phyloP scores from a whole-genome alignment of 1,140 invertebrate genomes.

The Melitaea cinxia region DNA sequence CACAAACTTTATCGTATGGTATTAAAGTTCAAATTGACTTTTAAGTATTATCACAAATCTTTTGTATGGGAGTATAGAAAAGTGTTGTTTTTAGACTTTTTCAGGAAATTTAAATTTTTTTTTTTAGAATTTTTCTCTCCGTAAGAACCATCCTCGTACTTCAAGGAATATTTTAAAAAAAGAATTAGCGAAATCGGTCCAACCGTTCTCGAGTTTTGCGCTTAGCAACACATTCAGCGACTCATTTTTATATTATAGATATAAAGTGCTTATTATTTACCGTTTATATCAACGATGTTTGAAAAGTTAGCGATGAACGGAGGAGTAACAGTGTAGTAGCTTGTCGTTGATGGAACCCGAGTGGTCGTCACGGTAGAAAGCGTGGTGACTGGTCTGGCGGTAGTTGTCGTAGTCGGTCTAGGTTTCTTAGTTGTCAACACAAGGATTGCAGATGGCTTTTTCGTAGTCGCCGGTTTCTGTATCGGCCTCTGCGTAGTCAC shows the following conservation, averaged over 20 bases:
- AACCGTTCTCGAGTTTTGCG: too few relatives aligned
- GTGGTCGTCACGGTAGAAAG: slow-evolving; percentile 48
- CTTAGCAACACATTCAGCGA: too few relatives aligned
- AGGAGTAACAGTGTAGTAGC: slow-evolving; percentile 65
- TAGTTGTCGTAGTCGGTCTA: slow-evolving; percentile 59
- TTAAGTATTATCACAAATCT: too few relatives aligned
- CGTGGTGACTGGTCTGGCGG: slow-evolving; percentile 58
- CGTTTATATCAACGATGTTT: slow-evolving; percentile 73
- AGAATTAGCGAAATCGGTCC: too few relatives aligned
- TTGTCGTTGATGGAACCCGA: slow-evolving; percentile 48
- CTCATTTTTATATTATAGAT: neutral
- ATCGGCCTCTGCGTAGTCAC: slow-evolving; percentile 73
- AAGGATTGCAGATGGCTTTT: slow-evolving; percentile 74
- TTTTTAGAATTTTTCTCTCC: too few relatives aligned
- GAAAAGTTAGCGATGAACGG: slow-evolving; percentile 70
- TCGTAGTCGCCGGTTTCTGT: slow-evolving; percentile 58
- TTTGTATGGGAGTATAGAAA: too few relatives aligned
- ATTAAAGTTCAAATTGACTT: too few relatives aligned
- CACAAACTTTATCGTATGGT: too few relatives aligned
- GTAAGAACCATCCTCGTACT: too few relatives aligned
- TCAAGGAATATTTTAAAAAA: too few relatives aligned
- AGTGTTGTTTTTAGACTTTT: too few relatives aligned
- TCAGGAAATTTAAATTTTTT: too few relatives aligned
- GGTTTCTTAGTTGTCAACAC: slow-evolving; percentile 68
- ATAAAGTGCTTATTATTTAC: slow-evolving; percentile 50